A percentile compares a stretch with the other conserved stretches of the same genome.
Conservation (phyloP, 2,888 invertebrate genomes). For the Sinohyriopsis cumingii region DNA sequence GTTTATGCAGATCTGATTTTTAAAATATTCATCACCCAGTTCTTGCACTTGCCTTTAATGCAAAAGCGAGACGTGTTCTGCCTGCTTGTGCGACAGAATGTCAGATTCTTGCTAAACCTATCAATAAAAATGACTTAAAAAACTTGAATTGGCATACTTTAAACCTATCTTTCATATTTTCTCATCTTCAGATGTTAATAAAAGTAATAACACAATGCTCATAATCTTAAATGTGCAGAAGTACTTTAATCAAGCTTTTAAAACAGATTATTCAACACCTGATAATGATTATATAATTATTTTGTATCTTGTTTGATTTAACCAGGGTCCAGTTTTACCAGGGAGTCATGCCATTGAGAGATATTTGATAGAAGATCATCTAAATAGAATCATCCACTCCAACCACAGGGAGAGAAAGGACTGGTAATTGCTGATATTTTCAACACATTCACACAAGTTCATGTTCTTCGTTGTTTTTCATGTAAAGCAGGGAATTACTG, state of each 20-base stretch:
- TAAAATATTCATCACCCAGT: no score
- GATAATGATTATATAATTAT: background rate
- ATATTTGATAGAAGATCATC: slow-evolving; percentile 97
- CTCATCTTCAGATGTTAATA: background rate
- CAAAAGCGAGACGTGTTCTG: no score
- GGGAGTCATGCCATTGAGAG: slow-evolving; percentile 98
- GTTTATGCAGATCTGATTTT: no score
- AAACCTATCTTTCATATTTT: no score
- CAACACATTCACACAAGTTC: background rate
- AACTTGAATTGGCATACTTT: background rate
- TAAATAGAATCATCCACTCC: slow-evolving; percentile 92
- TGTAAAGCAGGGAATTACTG: background rate
- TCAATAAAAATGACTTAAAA: background rate
- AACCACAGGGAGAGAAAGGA: slow-evolving; percentile 92
- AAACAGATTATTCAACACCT: background rate
- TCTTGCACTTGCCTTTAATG: no score
- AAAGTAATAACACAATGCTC: background rate
- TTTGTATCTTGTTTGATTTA: background rate
- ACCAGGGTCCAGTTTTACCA: slow-evolving; percentile 80
- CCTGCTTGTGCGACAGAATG: no score
- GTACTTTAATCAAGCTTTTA: background rate
- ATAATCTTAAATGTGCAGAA: background rate
- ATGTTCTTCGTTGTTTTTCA: background rate
- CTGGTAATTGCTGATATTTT: slow-evolving; percentile 76
- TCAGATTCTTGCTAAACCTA: no score